Conservation (phyloP, 2,888 invertebrate species). For the Ditula angustiorana region DNA sequence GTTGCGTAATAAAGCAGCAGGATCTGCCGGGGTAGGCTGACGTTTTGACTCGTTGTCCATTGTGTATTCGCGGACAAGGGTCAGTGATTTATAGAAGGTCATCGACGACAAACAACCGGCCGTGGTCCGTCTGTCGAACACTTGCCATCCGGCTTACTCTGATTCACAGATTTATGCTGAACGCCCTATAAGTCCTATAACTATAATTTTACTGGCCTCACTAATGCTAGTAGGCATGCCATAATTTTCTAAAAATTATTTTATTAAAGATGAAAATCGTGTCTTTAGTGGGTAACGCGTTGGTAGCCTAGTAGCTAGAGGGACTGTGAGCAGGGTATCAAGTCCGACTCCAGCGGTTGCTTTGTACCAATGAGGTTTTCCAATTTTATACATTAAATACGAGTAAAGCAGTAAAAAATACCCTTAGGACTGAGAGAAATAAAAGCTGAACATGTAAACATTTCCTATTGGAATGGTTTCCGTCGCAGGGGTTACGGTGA, state of each 20-base stretch:
- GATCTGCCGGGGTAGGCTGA: conserved; percentile 47
- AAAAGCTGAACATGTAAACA: too few species aligned
- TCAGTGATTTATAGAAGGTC: conserved; percentile 73
- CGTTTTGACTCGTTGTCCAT: conserved; percentile 59
- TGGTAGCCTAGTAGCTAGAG: not conserved
- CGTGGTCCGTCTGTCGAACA: conserved; percentile 44
- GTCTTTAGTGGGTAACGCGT: not conserved
- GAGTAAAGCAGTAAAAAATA: too few species aligned
- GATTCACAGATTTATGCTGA: conserved; percentile 42
- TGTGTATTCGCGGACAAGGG: conserved; percentile 74
- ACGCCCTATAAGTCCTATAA: conserved; percentile 33
- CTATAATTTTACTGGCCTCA: conserved; percentile 28
- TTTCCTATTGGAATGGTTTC: too few species aligned
- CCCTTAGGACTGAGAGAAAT: too few species aligned
- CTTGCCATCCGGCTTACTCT: conserved; percentile 40
- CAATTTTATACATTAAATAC: too few species aligned
- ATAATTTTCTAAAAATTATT: not conserved
- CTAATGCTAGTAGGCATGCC: not conserved
- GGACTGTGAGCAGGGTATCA: too few species aligned
- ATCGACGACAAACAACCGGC: conserved; percentile 65
- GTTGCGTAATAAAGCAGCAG: conserved; percentile 27
- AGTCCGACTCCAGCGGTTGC: too few species aligned
- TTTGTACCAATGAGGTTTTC: too few species aligned
- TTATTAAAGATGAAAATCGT: not conserved
- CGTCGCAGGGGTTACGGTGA: too few species aligned